Percentiles rank a stretch among this genome's conserved stretches.
These are phyloP conservation scores for Cephus sareptanus DNA, from an alignment of 2,888 invertebrate genomes.

Conservation along the genomic window DNA sequence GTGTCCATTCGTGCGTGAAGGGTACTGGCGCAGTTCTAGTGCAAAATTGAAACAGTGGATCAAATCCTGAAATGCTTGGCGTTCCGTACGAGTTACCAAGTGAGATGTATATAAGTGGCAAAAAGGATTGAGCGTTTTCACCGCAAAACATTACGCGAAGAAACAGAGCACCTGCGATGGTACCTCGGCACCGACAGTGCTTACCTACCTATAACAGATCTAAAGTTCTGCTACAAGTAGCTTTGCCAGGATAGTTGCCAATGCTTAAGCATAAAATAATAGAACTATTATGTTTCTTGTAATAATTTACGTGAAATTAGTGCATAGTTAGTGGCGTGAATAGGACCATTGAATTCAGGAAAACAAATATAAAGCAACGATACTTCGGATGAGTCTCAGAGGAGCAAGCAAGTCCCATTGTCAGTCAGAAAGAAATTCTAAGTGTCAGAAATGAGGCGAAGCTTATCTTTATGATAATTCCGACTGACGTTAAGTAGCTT, in stretches of 20 bases:
- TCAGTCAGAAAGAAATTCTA: background rate
- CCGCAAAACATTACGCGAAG: slow-evolving; percentile 13
- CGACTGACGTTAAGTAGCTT: background rate
- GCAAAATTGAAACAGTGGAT: slow-evolving; percentile 3
- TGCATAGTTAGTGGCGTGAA: slow-evolving; percentile 34
- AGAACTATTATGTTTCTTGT: slow-evolving; percentile 16
- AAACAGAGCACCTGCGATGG: background rate
- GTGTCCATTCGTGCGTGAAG: background rate
- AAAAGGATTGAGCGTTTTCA: background rate
- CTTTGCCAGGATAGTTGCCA: background rate
- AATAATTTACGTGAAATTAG: slow-evolving; percentile 40
- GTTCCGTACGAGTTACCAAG: background rate
- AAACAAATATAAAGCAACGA: slow-evolving; percentile 27
- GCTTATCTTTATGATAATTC: background rate
- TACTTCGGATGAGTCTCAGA: background rate
- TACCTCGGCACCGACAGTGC: slow-evolving; percentile 1
- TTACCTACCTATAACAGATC: background rate
- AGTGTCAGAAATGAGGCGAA: background rate
- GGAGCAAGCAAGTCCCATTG: background rate
- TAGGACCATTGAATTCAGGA: slow-evolving; percentile 29
- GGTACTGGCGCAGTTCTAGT: background rate
- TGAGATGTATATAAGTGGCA: background rate
- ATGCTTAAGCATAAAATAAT: background rate
- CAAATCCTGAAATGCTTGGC: background rate
- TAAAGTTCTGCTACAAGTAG: background rate